A percentile compares a stretch with the other conserved stretches of the same genome.
These are phyloP conservation scores for Sminthopsis crassicaudata DNA, from an alignment of 2,113 vertebrate genomes.

Conservation along the genomic window DNA sequence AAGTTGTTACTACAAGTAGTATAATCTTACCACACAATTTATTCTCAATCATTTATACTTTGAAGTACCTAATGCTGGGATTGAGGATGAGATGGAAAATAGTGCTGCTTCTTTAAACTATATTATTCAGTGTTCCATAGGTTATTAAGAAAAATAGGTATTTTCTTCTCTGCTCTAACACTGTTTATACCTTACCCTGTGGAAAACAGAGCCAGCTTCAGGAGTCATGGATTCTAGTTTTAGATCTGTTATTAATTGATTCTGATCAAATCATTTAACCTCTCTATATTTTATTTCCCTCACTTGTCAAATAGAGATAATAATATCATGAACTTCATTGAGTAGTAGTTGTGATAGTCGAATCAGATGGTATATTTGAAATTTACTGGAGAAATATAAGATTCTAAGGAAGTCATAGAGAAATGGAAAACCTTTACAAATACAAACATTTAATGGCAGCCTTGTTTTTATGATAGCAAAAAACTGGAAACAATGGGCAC, in stretches of 20 bases:
- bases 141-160: not conserved
- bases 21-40: not conserved
- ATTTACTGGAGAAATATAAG: slow-evolving; percentile 23
- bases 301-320: slow-evolving; percentile 23
- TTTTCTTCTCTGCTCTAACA: not conserved
- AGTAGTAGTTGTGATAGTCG: slow-evolving; percentile 18
- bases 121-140: not conserved
- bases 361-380: not conserved
- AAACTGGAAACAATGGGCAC: not conserved
- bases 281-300: slow-evolving; percentile 29
- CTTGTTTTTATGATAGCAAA: not conserved
- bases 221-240: not conserved
- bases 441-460: not conserved
- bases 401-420: not conserved
- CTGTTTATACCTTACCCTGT: not conserved
- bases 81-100: not conserved
- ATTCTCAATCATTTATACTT: not conserved
- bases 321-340: not conserved
- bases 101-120: not conserved
- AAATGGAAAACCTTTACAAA: not conserved
- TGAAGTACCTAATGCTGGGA: not conserved
- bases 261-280: not conserved
- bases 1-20: not conserved
- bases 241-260: not conserved
- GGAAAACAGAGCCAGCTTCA: not conserved